phyloP scores from a whole-genome alignment of 2,888 invertebrate genomes.

The Leptinotarsa haldemani region DNA sequence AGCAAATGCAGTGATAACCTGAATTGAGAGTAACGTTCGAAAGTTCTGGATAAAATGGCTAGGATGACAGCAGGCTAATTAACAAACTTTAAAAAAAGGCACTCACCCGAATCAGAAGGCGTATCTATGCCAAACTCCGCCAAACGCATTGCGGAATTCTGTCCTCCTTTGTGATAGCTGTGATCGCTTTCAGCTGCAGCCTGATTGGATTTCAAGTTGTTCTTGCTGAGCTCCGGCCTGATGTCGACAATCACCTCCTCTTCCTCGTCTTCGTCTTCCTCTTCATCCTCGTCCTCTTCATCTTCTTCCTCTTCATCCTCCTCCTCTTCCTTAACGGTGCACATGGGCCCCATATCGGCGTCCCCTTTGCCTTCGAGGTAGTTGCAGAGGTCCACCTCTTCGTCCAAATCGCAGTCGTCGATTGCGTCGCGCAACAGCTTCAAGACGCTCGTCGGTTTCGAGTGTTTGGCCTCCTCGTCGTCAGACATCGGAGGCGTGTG shows the following conservation, averaged over 20 bases:
- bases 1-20: no score
- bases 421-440: conserved; percentile 58
- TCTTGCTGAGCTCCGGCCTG: neutral
- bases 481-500: conserved; percentile 64
- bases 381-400: conserved; percentile 60
- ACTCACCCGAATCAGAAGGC: conserved; percentile 91
- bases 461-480: conserved; percentile 59
- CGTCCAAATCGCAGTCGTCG: conserved; percentile 56
- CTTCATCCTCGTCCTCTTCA: conserved; percentile 61
- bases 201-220: conserved; percentile 58
- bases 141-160: conserved; percentile 66
- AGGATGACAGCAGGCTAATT: neutral
- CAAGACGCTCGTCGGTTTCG: conserved; percentile 48
- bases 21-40: no score
- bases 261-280: conserved; percentile 61
- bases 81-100: neutral
- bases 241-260: conserved; percentile 45
- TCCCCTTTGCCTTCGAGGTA: conserved; percentile 58
- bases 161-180: conserved; percentile 77
- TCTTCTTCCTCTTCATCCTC: conserved; percentile 55
- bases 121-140: conserved; percentile 83
- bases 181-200: conserved; percentile 68
- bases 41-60: no score
- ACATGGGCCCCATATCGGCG: conserved; percentile 54
- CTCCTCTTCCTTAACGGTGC: conserved; percentile 57